Conservation (phyloP, 1,140 invertebrate genomes). For the Holotrichia oblita region DNA sequence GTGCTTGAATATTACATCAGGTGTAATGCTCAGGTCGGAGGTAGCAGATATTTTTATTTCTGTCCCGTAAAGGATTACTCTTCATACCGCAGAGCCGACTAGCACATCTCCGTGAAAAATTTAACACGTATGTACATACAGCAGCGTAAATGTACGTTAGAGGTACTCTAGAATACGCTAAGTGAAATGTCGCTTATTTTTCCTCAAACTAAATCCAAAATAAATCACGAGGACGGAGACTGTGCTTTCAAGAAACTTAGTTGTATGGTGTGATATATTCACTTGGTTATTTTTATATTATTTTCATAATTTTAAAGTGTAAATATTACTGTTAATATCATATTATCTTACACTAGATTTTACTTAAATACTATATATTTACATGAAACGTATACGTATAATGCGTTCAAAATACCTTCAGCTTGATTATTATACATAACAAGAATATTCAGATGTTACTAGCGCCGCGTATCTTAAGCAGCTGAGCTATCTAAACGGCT, state of each 20-base stretch:
- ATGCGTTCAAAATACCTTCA: too few relatives aligned
- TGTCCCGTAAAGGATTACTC: conserved; percentile 20
- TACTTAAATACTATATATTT: too few relatives aligned
- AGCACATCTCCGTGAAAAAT: background rate
- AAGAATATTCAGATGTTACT: too few relatives aligned
- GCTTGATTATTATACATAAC: too few relatives aligned
- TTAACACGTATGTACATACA: background rate
- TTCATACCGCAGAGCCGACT: background rate
- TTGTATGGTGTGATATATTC: too few relatives aligned
- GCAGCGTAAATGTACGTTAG: background rate
- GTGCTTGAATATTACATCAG: conserved; percentile 31
- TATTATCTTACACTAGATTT: too few relatives aligned
- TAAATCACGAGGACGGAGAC: background rate
- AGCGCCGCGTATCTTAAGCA: too few relatives aligned
- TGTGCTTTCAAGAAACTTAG: background rate
- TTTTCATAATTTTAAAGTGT: too few relatives aligned
- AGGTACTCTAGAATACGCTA: background rate
- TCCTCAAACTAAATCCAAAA: conserved; percentile 4
- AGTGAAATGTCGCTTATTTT: background rate
- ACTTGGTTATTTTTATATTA: too few relatives aligned
- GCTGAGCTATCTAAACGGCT: too few relatives aligned
- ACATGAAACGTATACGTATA: too few relatives aligned
- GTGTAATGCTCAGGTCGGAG: background rate
- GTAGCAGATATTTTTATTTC: conserved; percentile 16
- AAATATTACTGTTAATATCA: too few relatives aligned